These are phyloP conservation scores for Myotis yumanensis DNA, from an alignment of 2,113 vertebrate genomes.

Conservation along the genomic window DNA sequence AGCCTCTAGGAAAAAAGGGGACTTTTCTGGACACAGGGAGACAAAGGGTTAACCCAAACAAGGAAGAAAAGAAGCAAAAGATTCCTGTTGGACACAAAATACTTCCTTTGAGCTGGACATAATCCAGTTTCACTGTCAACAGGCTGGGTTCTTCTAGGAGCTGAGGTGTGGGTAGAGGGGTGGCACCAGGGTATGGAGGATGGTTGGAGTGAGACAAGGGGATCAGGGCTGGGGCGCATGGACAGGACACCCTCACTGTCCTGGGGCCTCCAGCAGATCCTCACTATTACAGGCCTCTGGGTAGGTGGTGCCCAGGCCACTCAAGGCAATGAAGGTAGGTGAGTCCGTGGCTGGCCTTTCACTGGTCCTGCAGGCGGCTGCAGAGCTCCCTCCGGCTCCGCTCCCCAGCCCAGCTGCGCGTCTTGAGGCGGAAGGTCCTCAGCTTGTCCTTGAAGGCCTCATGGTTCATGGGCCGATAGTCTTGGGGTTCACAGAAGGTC, in stretches of 20 bases:
- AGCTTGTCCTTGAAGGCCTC: conserved; percentile 92
- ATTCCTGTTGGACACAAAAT: background rate
- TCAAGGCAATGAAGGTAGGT: background rate
- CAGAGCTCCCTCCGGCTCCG: conserved; percentile 93
- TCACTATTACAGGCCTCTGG: background rate
- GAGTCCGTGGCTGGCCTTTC: background rate
- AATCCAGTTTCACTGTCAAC: conserved; percentile 3
- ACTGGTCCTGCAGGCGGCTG: conserved; percentile 90
- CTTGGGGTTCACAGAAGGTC: conserved; percentile 91
- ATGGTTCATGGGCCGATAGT: conserved; percentile 93
- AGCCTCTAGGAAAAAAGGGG: background rate
- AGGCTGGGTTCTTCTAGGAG: background rate
- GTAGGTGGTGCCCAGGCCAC: background rate
- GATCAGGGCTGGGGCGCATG: background rate
- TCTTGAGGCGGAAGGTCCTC: conserved; percentile 89
- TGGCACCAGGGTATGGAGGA: background rate
- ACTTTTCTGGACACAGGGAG: conserved; percentile 38
- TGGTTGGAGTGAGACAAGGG: background rate
- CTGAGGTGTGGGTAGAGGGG: background rate
- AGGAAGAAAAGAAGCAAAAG: background rate
- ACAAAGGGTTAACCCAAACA: conserved; percentile 44
- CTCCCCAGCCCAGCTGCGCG: conserved; percentile 92
- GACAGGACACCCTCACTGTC: background rate
- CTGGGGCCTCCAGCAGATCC: conserved; percentile 38
- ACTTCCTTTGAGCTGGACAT: conserved; percentile 35